Percentiles rank a stretch among this genome's conserved stretches.
Evolutionary conservation across 2,797 vertebrate genomes (phyloP).

Genomic region (Cichlasoma orientale): DNA sequence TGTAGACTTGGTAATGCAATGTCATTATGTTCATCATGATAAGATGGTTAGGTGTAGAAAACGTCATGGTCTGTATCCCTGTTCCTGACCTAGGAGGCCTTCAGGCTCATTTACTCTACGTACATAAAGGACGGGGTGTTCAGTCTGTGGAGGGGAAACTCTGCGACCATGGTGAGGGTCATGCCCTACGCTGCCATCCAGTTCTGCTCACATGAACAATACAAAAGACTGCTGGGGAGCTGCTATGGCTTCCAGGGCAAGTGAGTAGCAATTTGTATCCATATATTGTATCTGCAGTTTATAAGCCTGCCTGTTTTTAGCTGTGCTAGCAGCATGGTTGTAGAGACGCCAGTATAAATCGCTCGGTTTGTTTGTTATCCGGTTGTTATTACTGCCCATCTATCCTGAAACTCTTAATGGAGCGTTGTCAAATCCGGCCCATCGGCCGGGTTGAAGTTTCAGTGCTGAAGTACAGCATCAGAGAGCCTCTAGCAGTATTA

Average conservation of each 20-base stretch:
- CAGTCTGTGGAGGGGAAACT: slow-evolving; percentile 96
- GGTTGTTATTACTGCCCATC: neutral
- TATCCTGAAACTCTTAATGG: neutral
- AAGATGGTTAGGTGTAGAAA: neutral
- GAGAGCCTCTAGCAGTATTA: neutral
- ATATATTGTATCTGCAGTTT: neutral
- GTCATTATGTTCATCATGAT: neutral
- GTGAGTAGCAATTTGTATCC: slow-evolving; percentile 78
- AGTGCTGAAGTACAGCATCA: neutral
- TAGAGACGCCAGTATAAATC: neutral
- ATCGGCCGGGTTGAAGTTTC: neutral
- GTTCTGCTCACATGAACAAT: slow-evolving; percentile 95
- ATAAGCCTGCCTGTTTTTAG: neutral
- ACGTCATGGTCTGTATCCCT: fast-evolving
- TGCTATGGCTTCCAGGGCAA: slow-evolving; percentile 92
- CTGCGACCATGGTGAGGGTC: slow-evolving; percentile 96
- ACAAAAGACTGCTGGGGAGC: slow-evolving; percentile 88
- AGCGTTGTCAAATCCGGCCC: neutral
- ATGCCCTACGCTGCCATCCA: slow-evolving; percentile 97
- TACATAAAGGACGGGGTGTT: slow-evolving; percentile 92
- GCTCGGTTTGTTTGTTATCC: neutral
- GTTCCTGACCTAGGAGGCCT: slow-evolving; percentile 86
- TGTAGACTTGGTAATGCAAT: neutral
- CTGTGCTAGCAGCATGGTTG: neutral
- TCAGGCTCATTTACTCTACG: slow-evolving; percentile 89